Percentiles rank a stretch among this genome's conserved stretches.
These are phyloP conservation scores for Umimayanthus kanabou DNA, from an alignment of 92 coral and sea anemone genomes.

Conservation along the genomic window DNA sequence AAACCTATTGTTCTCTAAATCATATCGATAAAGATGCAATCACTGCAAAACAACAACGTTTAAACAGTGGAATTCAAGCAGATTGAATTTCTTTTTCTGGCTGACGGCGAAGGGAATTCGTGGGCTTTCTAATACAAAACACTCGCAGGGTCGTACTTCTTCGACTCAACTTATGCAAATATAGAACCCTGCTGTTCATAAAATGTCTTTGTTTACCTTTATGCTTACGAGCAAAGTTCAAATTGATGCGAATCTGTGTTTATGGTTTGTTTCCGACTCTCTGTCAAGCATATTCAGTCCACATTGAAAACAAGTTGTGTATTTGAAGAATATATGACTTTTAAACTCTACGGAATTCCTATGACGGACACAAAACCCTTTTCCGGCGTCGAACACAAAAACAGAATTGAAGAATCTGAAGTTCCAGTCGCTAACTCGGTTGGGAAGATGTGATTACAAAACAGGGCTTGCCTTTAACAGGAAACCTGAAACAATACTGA, in stretches of 20 bases:
- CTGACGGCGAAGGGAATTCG: background rate
- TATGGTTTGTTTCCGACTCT: background rate
- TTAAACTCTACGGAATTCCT: background rate
- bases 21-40: background rate
- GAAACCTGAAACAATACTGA: background rate
- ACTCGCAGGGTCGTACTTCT: background rate
- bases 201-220: background rate
- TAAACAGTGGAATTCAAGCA: background rate
- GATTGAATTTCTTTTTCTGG: background rate
- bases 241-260: slow-evolving; percentile 19
- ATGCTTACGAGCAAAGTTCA: slow-evolving; percentile 8
- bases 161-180: slow-evolving; percentile 2
- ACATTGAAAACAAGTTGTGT: background rate
- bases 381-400: slow-evolving; percentile 9
- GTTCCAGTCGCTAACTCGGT: slow-evolving; percentile 28
- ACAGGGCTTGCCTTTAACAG: background rate
- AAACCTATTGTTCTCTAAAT: slow-evolving; percentile 1
- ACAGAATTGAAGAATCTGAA: slow-evolving; percentile 30
- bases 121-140: background rate
- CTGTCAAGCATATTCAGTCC: slow-evolving; percentile 5
- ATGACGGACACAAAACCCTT: background rate
- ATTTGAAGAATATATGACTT: background rate
- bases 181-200: background rate
- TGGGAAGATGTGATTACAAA: slow-evolving; percentile 29
- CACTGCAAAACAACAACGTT: background rate